Conservation (phyloP, 2,797 vertebrate species). For the Platalea minor region DNA sequence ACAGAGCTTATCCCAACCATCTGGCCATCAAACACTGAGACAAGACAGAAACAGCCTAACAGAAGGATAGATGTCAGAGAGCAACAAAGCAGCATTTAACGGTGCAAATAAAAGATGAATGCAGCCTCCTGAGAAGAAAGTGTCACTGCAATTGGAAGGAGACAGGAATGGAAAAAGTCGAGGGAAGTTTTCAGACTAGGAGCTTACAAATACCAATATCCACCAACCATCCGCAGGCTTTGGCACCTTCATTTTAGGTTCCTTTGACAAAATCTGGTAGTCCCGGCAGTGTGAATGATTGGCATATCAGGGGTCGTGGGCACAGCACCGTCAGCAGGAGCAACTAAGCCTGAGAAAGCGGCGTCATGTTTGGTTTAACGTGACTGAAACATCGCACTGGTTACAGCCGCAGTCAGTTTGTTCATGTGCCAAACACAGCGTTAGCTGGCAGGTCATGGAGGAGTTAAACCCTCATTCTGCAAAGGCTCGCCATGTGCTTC, state of each 20-base stretch:
- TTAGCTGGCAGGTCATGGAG: background rate
- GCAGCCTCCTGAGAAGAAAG: background rate
- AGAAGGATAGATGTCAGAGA: background rate
- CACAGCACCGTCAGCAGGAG: background rate
- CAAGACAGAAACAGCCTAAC: background rate
- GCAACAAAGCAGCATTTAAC: background rate
- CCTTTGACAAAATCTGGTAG: background rate
- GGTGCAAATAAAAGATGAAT: background rate
- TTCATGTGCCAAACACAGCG: background rate
- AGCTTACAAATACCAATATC: background rate
- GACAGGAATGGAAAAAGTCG: background rate
- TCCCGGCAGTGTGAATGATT: background rate
- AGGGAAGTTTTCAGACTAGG: background rate
- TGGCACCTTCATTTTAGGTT: background rate
- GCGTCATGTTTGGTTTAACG: fast-evolving
- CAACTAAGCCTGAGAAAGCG: background rate
- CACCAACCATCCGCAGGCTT: background rate
- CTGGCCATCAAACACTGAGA: background rate
- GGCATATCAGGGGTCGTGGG: fast-evolving
- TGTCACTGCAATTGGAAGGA: background rate
- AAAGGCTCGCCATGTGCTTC: background rate
- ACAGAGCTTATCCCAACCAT: background rate
- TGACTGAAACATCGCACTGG: background rate
- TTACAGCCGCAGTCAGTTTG: background rate
- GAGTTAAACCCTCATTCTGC: background rate